Percentiles rank a stretch among this genome's conserved stretches.
These are phyloP conservation scores for Lasioglossum figueresi DNA, from an alignment of 2,888 invertebrate species.

Conservation along the genomic window DNA sequence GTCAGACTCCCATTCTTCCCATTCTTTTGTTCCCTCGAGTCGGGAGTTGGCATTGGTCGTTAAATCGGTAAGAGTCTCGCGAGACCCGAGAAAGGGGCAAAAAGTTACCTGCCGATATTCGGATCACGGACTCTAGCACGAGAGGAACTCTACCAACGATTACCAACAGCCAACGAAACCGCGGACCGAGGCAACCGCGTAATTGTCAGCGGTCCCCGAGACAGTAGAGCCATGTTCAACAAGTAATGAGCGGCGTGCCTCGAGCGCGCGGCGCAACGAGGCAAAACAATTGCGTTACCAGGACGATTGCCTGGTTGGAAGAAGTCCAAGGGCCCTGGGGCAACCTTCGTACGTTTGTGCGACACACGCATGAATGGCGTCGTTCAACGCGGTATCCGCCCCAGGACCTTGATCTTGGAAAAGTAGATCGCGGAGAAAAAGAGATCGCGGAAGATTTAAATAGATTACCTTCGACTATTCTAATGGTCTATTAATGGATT, in stretches of 20 bases:
- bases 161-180: neutral
- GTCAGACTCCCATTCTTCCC: neutral
- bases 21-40: neutral
- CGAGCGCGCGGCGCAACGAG: conserved; percentile 4
- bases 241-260: conserved; percentile 10
- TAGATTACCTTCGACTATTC: conserved; percentile 9
- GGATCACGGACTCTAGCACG: neutral
- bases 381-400: conserved; percentile 11
- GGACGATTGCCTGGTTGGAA: conserved; percentile 46
- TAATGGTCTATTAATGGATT: neutral
- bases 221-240: conserved; percentile 11
- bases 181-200: neutral
- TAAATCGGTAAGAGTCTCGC: neutral
- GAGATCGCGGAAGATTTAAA: too few species aligned
- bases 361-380: conserved; percentile 19
- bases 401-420: conserved; percentile 47
- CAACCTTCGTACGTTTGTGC: conserved; percentile 30
- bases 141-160: neutral
- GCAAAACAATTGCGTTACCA: conserved; percentile 30
- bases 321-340: conserved; percentile 48
- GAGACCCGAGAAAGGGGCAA: neutral
- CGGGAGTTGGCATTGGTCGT: neutral
- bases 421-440: neutral
- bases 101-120: neutral
- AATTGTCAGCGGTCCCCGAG: conserved; percentile 10